Conservation (phyloP, 2,113 vertebrate species). For the Triplophysa dalaica region DNA sequence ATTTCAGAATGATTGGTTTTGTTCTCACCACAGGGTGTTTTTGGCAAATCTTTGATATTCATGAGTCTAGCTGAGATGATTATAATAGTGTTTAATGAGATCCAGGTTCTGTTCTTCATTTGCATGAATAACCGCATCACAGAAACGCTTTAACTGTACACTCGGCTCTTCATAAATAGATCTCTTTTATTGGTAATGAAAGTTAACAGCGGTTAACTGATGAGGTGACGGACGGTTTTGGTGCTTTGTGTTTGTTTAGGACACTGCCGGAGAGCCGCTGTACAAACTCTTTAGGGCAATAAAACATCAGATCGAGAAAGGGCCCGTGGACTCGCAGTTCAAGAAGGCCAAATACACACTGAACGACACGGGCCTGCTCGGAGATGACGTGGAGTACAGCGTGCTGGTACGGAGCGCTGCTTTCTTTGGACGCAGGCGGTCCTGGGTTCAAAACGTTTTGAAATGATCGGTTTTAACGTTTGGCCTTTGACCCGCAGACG, state of each 20-base stretch:
- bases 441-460: too few relatives aligned
- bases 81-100: conserved; percentile 19
- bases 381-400: conserved; percentile 91
- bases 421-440: too few relatives aligned
- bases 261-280: conserved; percentile 89
- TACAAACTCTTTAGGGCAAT: conserved; percentile 96
- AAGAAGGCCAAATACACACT: conserved; percentile 97
- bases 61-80: conserved; percentile 9
- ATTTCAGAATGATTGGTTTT: background rate
- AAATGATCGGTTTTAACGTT: background rate
- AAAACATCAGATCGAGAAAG: conserved; percentile 97
- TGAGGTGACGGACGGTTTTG: background rate
- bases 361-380: conserved; percentile 92
- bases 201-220: background rate
- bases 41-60: conserved; percentile 12
- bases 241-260: conserved; percentile 69
- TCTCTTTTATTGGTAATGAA: background rate
- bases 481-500: conserved; percentile 71
- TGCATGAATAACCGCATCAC: background rate
- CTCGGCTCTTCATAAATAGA: background rate
- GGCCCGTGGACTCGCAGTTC: conserved; percentile 89
- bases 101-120: background rate
- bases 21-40: background rate
- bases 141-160: background rate
- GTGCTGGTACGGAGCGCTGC: conserved; percentile 77